Conservation (phyloP, 2,797 vertebrate species). For the Monodelphis domestica region DNA sequence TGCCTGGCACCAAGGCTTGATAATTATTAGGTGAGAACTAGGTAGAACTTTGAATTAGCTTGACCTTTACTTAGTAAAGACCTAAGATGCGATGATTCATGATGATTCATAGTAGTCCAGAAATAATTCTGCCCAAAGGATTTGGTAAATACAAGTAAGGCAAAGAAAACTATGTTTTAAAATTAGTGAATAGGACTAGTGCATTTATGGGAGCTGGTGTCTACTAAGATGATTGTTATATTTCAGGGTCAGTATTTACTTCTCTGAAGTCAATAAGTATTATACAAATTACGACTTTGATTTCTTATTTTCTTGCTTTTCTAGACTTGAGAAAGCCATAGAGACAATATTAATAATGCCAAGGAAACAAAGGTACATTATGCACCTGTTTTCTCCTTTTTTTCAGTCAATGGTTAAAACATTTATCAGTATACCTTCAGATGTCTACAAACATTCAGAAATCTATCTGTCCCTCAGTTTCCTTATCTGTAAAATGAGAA, state of each 20-base stretch:
- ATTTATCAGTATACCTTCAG: background rate
- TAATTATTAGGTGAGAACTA: background rate
- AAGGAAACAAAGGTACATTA: background rate
- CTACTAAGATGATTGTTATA: background rate
- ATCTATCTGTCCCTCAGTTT: background rate
- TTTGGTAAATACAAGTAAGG: background rate
- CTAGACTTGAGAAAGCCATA: background rate
- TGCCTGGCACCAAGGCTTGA: background rate
- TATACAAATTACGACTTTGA: background rate
- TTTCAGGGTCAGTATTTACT: background rate
- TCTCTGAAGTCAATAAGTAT: background rate
- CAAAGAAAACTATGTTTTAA: background rate
- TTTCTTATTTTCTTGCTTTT: background rate
- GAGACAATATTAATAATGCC: background rate
- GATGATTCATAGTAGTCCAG: background rate
- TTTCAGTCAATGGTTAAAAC: background rate
- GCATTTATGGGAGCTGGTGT: background rate
- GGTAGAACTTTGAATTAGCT: background rate
- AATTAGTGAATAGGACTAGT: background rate
- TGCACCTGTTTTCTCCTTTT: background rate
- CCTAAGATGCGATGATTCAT: background rate
- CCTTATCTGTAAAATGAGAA: background rate
- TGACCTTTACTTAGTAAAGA: background rate
- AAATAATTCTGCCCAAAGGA: background rate
- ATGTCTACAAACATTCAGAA: background rate